Base-by-base conservation (phyloP, 1,140 invertebrate species). In the Prorops nasuta region DNA sequence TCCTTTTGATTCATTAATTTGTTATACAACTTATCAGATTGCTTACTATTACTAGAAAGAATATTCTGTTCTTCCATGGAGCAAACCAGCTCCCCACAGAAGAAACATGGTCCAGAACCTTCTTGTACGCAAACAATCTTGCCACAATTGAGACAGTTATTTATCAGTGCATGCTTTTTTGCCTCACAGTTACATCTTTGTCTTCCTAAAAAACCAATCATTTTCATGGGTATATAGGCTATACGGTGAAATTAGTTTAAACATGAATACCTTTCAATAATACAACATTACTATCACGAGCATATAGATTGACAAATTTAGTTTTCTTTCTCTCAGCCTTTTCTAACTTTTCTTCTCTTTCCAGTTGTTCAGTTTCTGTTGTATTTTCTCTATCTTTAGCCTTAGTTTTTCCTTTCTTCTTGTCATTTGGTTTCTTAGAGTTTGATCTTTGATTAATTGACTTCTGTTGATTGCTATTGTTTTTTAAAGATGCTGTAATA, bases 71-170 rank as follows among this genome's bases (percentile, higher is more conserved):
- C 87, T 56, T 90, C 84, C n/a, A 80, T 76, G 2, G 88, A 87
- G 63, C 86, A 90, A 72, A 94, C 94, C 53, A 91, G 71, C 60
- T 86, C 84, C 1, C 85, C 89, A 80, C 98, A 99, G 64, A 90
- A 96, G 9, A 97, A 81, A 71, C 97, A 99, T 1, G 94, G 92
- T 1, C 97, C 97, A 24, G 94, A 88, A 1, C 96, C 96, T 80
- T 99, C 97, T 79, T 98, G 95, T 44, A 84, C 83, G 78, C 96
- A 99, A 17, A 98, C 90, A 64, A 99, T 90, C 54, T 94, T 80
- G 0, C 97, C 97, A 81, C 97, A 99, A 43, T 85, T 84, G 0
- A 91, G 66, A 64, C 97, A 99, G 77, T 99, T 99, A 67, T 91
- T 95, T 38, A 99, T 84, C 9, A 99, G 76, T 40, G 84, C 78